Base-by-base conservation (phyloP, 2,797 vertebrate species). In the Coregonus suidteri region DNA sequence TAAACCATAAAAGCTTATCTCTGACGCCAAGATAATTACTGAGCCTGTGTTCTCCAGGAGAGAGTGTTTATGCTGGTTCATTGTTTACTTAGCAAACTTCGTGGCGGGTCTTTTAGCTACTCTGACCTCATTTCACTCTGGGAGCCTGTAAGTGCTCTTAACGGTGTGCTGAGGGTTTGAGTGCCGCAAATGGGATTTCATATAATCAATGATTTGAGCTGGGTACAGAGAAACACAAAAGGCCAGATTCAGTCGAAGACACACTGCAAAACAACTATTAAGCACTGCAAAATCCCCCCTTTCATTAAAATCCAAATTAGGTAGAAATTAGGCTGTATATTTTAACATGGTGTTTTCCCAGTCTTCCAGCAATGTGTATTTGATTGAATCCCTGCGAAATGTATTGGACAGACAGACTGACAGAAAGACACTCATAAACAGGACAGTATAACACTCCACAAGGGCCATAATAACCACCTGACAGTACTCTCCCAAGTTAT, bases 1-100 rank as follows among this genome's bases (percentile, higher is more conserved):
- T 83, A 81, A 87, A 86, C 14, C 71, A 72, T 0, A 0, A 64
- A 7, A 53, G 41, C 9, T 47, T 47, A 47, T 83, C 54, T 54
- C 76, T 68, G 62, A 79, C 6, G n/a, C 41, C 1, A 18, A 67
- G 51, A 74, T 15, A 47, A 77, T 1, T 16, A 67, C n/a, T 66
- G 71, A n/a, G 71, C 31, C 69, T 4, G 5, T 37, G 30, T 6
- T 62, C 72, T 7, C 68, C 54, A 74, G 56, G 15, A 20, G 31
- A 34, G 56, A 13, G 68, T 9, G 74, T 84, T 87, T 77, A 66
- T 35, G 69, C 31, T 14, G 2, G 52, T 75, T 81, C 54, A 52
- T 25, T 56, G 51, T 76, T 74, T 64, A 7, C 71, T 76, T 51
- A 35, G 56, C 71, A 69, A 59, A 75, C 71, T 13, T 34, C 20